These are phyloP conservation scores for Pituophis catenifer DNA, from an alignment of 2,113 vertebrate species.

Conservation along the genomic window DNA sequence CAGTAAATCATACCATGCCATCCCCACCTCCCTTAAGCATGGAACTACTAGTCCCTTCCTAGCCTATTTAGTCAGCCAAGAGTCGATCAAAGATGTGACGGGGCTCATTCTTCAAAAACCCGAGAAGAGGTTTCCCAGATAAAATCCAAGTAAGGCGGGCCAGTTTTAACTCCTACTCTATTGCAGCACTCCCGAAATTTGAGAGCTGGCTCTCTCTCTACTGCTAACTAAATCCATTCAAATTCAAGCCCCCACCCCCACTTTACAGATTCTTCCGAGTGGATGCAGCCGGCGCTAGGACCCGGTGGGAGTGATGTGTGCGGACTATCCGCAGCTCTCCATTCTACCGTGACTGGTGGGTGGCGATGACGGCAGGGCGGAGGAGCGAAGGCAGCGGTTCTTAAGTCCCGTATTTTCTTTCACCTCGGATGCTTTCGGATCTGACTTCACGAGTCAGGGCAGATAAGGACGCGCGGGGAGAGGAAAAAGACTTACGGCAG, in stretches of 20 bases:
- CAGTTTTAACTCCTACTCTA: too few species aligned
- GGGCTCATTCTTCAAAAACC: not conserved
- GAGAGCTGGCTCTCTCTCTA: too few species aligned
- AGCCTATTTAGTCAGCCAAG: not conserved
- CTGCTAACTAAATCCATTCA: not conserved
- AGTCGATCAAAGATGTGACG: not conserved
- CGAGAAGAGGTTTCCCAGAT: not conserved
- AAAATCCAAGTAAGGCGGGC: not conserved
- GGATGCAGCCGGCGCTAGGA: not conserved
- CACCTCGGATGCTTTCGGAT: not conserved
- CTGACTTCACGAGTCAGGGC: not conserved
- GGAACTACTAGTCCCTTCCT: not conserved
- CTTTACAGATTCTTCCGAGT: not conserved
- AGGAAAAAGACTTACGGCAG: not conserved
- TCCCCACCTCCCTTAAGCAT: not conserved
- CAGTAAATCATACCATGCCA: not conserved
- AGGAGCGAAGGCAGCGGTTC: not conserved
- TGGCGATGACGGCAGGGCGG: conserved; percentile 1
- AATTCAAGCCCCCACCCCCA: not conserved
- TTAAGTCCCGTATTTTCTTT: not conserved
- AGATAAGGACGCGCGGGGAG: not conserved
- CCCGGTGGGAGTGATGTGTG: not conserved
- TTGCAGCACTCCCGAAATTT: not conserved
- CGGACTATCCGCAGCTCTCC: not conserved
- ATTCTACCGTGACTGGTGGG: not conserved